Conservation (phyloP, 2,888 invertebrate genomes). For the Cataglyphis albicans region DNA sequence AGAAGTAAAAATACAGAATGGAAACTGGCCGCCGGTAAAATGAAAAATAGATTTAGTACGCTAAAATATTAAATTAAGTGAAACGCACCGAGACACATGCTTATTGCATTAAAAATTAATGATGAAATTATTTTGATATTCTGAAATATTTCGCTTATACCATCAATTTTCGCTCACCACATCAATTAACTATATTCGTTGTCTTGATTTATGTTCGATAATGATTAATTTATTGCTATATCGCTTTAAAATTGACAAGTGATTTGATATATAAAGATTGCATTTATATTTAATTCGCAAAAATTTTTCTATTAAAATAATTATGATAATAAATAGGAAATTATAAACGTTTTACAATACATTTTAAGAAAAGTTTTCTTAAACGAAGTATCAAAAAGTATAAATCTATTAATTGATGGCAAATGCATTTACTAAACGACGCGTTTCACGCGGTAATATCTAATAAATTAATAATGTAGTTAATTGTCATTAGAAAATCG, state of each 20-base stretch:
- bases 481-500: constrained; percentile 43
- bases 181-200: neutral
- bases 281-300: neutral
- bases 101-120: neutral
- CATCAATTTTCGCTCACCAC: neutral
- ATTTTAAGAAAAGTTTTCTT: constrained; percentile 24
- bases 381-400: constrained; percentile 35
- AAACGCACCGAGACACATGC: constrained; percentile 54
- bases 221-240: neutral
- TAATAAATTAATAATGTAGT: constrained; percentile 48
- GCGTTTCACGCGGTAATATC: constrained; percentile 17
- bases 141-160: neutral
- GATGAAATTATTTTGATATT: neutral
- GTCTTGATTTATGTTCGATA: neutral
- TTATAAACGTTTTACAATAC: constrained; percentile 15
- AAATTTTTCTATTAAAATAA: constrained; percentile 13
- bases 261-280: neutral
- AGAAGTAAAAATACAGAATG: constrained; percentile 65
- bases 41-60: constrained; percentile 47
- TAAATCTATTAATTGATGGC: constrained; percentile 5
- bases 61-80: constrained; percentile 50
- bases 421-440: constrained; percentile 28
- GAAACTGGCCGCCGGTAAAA: constrained; percentile 79
- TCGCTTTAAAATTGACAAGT: constrained; percentile 8
- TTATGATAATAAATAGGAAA: constrained; percentile 31